Base-by-base conservation (phyloP, 2,888 invertebrate species). In the Ormia ochracea region DNA sequence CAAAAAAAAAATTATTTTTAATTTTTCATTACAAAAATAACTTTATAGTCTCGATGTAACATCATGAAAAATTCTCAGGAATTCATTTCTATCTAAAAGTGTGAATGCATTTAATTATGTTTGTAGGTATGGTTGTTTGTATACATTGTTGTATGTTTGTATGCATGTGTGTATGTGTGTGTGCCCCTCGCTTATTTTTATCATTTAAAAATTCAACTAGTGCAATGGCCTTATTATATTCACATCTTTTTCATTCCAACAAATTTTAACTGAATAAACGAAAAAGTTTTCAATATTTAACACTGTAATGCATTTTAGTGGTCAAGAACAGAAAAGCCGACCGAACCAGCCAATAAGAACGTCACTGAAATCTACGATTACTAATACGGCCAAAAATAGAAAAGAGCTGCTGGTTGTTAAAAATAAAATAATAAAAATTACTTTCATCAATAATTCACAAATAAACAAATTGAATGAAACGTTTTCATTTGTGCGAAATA, bases 211-310 rank as follows among this genome's bases (percentile, higher is more conserved):
- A 31, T 69, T 1, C 26, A 45, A 69, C 23, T 52, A 61, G 41
- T 72, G 52, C 52, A 72, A 31, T 72, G 50, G 28, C 50, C 26
- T 41, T 58, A 38, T 48, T 14, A 19, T 54, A 4, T 38, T 28
- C 19, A 21, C 38, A 26, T 54, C 31, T 65, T 45, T 38, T 45
- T 7, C 19, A n/a, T 21, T 70, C n/a, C 21, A 48, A 48, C 38
- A 69, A 56, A 61, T 56, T 28, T 48, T 4, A 69, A 61, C 38
- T n/a, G n/a, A 63, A 23, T 31, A 61, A 69, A 56, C 41, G 48
- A 69, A 61, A 61, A 7, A 56, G 26, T 76, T 80, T 73, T 73
- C 72, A 80, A 68, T 76, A 68, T 48, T 76, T 76, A 66, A 76
- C 63, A 72, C 72, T 76, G 72, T 59, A 68, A 68, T 73, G 72